Evolutionary conservation across 1,140 invertebrate genomes (phyloP), one percentile per base, ranked within the genome.

Genomic region (Ceratoteleas bidentatus): DNA sequence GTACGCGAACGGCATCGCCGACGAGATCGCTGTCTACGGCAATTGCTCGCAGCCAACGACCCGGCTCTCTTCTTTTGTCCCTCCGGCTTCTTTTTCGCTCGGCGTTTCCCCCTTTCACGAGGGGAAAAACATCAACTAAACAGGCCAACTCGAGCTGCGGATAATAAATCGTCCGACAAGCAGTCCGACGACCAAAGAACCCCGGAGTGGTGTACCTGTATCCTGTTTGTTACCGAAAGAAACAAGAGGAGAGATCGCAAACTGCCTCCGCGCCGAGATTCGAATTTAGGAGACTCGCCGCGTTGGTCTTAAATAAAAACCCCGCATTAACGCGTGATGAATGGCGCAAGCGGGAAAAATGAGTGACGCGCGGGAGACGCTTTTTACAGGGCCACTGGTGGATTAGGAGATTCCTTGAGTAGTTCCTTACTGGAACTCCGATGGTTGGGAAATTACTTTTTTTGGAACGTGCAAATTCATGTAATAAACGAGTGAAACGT

Each of bases 221-320:
- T 83, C 69, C 75, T 83, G 81, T 78, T 78, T 78, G 74, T 83
- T 83, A 66, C 69, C 52, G 58, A 78, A 78, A 60, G 72, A 75
- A 81, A 65, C 66, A 53, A 72, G 47, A 76, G 13, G 24, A 24
- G 11, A 56, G 75, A 65, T 47, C 52, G 56, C 52, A 56, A 50
- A 75, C 66, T 80, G 65, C 65, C 50, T 74, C 50, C 15, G 43
- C 52, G 32, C 49, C 43, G 52, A 80, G 77, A 73, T 68, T 69
- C 81, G 70, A 73, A 77, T 80, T 80, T 70, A 69, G 73, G 53
- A 54, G 47, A 70, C 32, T 24, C 57, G 40, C 62, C 43, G 60
- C 40, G 49, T 61, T 45, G 11, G 16, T 16, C 65, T 45, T 47
- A 52, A 69, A 77, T 62, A 68, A 69, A 69, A 77, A 69, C 64